Evolutionary conservation across 92 coral and sea anemone species (phyloP), one percentile per base, ranked within the genome.

Genomic region (Siderastrea siderea): DNA sequence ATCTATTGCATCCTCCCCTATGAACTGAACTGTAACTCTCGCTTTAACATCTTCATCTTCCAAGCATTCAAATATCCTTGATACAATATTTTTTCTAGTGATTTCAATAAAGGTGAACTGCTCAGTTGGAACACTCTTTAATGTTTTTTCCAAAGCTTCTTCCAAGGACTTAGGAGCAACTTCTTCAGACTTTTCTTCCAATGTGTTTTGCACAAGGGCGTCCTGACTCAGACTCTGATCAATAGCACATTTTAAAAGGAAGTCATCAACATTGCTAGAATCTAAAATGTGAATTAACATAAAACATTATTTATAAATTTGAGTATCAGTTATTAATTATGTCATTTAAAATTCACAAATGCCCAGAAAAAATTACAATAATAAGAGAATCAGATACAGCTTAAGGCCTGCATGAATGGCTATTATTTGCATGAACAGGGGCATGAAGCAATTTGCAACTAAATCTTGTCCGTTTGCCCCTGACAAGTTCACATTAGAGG

Each of bases 1-100:
- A 71, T 89, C 92, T 77, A 89, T 81, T 76, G 86, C 89, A n/a
- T 84, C 89, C 55, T 89, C 93, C 85, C 93, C 93, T 9, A 89
- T 76, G 66, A 84, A 84, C 84, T 77, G 78, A 70, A 89, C 89
- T 71, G 71, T 74, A n/a, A 84, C 77, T 62, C 80, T 77, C 77
- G 68, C 54, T 67, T 84, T 71, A 13, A 65, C 44, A 53, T 53
- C 57, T 68, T 68, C 72, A 38, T 68, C 88, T 59, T 77, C 86
- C 46, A 80, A 73, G 64, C 61, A 75, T 60, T 87, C 86, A 59
- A 87, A 80, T 80, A 86, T 80, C 74, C 86, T 87, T 38, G 72
- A 64, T 9, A 75, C 92, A 17, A 89, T 78, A 68, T 89, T 53
- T 49, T 89, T 89, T 76, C 88, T 75, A 57, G 88, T 75, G 19